phyloP scores from a whole-genome alignment of 2,888 invertebrate species.

The Conistra vaccinii region DNA sequence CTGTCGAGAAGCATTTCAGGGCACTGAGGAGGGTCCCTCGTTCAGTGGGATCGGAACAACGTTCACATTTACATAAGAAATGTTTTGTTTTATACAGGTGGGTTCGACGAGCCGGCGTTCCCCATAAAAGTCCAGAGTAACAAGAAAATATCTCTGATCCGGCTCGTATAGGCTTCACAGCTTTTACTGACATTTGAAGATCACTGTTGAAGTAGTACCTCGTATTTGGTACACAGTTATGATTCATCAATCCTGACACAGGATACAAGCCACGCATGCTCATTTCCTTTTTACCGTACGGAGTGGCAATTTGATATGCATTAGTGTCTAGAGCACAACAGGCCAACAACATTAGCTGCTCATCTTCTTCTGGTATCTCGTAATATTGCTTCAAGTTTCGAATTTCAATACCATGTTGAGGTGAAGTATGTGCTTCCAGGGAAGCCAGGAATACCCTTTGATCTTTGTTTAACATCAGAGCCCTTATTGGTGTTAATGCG shows the following conservation, averaged over 20 bases:
- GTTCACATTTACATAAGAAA: conserved; percentile 92
- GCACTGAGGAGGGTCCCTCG: conserved; percentile 91
- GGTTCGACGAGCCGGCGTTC: conserved; percentile 91
- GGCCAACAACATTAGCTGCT: conserved; percentile 90
- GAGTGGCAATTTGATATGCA: conserved; percentile 91
- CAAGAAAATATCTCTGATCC: conserved; percentile 92
- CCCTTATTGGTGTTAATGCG: conserved; percentile 83
- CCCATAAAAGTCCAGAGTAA: conserved; percentile 93
- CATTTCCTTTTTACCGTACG: conserved; percentile 85
- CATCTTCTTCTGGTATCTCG: conserved; percentile 89
- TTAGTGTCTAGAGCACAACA: conserved; percentile 92
- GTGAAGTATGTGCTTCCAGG: conserved; percentile 89
- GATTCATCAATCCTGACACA: conserved; percentile 92
- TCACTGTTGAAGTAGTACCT: conserved; percentile 91
- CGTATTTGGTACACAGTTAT: conserved; percentile 93
- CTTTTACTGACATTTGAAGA: conserved; percentile 91
- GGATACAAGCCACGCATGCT: conserved; percentile 92
- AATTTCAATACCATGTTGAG: conserved; percentile 91
- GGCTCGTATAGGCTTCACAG: conserved; percentile 90
- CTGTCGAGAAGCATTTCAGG: conserved; percentile 89
- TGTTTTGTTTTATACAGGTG: conserved; percentile 92
- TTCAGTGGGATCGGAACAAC: conserved; percentile 93
- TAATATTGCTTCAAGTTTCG: conserved; percentile 87
- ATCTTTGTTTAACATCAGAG: conserved; percentile 82
- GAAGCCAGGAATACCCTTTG: conserved; percentile 88